Evolutionary conservation across 2,113 vertebrate species (phyloP).

Genomic region (Chrysochloris asiatica): DNA sequence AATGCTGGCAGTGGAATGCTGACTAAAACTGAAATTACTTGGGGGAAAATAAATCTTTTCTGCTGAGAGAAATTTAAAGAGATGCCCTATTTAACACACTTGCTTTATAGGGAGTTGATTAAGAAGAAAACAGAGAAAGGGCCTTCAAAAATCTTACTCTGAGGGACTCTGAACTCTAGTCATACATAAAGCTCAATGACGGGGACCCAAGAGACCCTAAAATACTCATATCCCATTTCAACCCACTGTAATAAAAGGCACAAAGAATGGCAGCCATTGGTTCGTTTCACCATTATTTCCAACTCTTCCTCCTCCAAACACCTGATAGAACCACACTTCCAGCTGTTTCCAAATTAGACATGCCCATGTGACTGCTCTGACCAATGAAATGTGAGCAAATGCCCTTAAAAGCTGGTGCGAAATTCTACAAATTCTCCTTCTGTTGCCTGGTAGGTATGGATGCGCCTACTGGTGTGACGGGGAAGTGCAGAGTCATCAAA

Average conservation of each 20-base stretch:
- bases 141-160: not conserved
- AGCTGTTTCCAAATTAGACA: not conserved
- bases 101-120: not conserved
- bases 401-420: not conserved
- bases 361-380: not conserved
- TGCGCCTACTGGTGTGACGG: fast-evolving
- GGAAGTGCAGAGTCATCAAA: fast-evolving
- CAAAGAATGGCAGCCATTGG: fast-evolving
- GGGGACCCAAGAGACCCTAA: not conserved
- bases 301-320: not conserved
- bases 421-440: not conserved
- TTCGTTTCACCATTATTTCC: not conserved
- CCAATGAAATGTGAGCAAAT: not conserved
- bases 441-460: not conserved
- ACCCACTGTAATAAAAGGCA: not conserved
- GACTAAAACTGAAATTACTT: constrained; percentile 45
- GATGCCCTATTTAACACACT: constrained; percentile 32
- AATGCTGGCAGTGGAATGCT: constrained; percentile 23
- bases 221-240: not conserved
- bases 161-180: not conserved
- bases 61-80: constrained; percentile 43
- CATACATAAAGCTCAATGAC: not conserved
- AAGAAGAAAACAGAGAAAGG: not conserved
- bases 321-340: not conserved
- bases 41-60: constrained; percentile 50